A percentile compares a stretch with the other conserved stretches of the same genome.
Conservation (phyloP, 2,888 invertebrate genomes). For the Dusona sp. region DNA sequence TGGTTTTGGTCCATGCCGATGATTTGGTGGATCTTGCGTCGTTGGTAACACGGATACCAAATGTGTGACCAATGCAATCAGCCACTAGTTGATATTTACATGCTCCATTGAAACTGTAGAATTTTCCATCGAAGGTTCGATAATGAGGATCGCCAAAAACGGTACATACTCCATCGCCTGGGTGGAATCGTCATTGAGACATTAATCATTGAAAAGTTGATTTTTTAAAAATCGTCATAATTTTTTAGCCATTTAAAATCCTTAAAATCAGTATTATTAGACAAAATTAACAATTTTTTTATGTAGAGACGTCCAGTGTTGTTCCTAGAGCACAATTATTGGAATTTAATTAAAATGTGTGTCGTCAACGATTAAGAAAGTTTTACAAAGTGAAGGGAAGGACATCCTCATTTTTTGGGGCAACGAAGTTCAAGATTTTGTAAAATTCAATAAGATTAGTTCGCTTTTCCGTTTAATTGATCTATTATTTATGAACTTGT, state of each 20-base stretch:
- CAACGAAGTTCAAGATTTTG: neutral
- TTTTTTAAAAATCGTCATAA: neutral
- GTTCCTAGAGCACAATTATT: neutral
- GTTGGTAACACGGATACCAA: slow-evolving; percentile 95
- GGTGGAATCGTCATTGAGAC: slow-evolving; percentile 70
- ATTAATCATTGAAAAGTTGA: neutral
- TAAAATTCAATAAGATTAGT: neutral
- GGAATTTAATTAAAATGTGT: neutral
- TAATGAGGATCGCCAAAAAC: slow-evolving; percentile 98
- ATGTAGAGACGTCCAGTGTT: neutral
- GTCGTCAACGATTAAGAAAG: neutral
- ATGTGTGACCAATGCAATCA: slow-evolving; percentile 92
- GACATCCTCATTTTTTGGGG: neutral
- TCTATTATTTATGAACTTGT: no score
- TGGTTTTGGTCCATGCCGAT: slow-evolving; percentile 96
- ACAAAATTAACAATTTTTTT: neutral
- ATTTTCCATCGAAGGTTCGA: slow-evolving; percentile 96
- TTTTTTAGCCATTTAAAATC: neutral
- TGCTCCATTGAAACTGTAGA: slow-evolving; percentile 96
- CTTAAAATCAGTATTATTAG: neutral
- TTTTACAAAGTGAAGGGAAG: neutral
- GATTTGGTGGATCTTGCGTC: slow-evolving; percentile 92
- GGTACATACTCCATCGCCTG: slow-evolving; percentile 95
- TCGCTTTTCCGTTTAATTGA: neutral
- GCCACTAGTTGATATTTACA: slow-evolving; percentile 96